Evolutionary conservation across 1,140 invertebrate species (phyloP), one percentile per base, ranked within the genome.

Genomic region (Ectropis grisescens): DNA sequence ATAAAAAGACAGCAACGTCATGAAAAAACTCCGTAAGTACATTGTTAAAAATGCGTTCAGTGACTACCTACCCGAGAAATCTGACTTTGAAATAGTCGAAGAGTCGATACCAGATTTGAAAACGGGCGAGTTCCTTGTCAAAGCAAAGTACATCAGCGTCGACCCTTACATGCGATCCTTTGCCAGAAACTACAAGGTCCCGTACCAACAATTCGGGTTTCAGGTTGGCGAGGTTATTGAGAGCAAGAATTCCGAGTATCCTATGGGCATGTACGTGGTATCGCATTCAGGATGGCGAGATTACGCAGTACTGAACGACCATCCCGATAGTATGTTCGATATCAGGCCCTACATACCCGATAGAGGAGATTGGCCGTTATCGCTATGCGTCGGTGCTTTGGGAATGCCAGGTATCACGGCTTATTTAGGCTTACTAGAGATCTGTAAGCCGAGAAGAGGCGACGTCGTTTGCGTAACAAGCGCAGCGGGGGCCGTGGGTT

Each of bases 341-440:
- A 41, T 52, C 5, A 38, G 23, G 13, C 46, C 48, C 14, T 52
- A 61, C 37, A 23, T 36, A 31, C 49, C 55, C n/a, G 37, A 56
- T 7, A 40, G 54, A 25, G 43, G 36, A n/a, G 25, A 33, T 2
- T 37, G 56, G 10, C 40, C 56, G 2, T 9, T 34, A n/a, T 47
- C 50, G 10, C 32, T 50, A 2, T 42, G 36, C 2, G 5, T 58
- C 8, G 51, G 55, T n/a, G 36, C 36, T 2, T 15, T 58, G 2
- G 58, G 55, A 19, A 59, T 61, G 55, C 52, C 55, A 1, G 61
- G 55, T 2, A 84, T 85, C 27, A 89, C 90, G 1, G 89, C 89
- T 0, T 90, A 89, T 55, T 90, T 91, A 66, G 90, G 90, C 0
- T 75, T 91, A 8, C 34, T 87, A 12, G 85, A 90, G 32, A 68